Evolutionary conservation across 35 echinoderm and acorn worm genomes (phyloP).

Genomic region (Lytechinus variegatus): DNA sequence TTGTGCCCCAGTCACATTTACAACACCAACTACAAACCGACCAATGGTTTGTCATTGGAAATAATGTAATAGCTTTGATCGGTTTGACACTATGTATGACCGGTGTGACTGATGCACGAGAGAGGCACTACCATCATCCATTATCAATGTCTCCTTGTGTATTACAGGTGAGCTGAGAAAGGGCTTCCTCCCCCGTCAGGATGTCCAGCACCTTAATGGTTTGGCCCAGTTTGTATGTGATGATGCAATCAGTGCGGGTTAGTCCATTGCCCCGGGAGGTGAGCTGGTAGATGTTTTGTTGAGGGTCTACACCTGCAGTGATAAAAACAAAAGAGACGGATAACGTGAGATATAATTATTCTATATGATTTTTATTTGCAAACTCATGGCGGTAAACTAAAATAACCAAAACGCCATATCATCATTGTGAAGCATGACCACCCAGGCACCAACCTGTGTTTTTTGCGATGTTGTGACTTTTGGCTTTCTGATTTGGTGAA

Average conservation of each 20-base stretch:
- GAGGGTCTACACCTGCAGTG: conserved; percentile 33
- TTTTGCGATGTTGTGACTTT: no score
- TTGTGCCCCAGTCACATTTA: neutral
- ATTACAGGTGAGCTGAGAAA: conserved; percentile 46
- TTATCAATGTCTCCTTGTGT: neutral
- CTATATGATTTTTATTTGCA: no score
- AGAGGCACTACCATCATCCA: neutral
- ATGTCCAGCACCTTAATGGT: conserved; percentile 56
- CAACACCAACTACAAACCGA: neutral
- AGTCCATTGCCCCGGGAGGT: conserved; percentile 42
- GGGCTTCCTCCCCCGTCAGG: conserved; percentile 42
- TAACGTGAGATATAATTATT: neutral
- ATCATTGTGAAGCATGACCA: no score
- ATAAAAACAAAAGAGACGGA: neutral
- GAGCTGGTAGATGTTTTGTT: conserved; percentile 53
- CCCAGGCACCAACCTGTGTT: no score
- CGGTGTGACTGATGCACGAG: no score
- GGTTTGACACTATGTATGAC: no score
- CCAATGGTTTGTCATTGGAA: no score
- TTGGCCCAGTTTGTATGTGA: conserved; percentile 56
- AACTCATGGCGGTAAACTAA: no score
- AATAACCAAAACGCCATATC: no score
- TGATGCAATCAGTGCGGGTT: conserved; percentile 40
- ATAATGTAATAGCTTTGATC: no score
- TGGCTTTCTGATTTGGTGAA: no score